phyloP scores from a whole-genome alignment of 2,113 vertebrate species.

The Gnathonemus longibarbis region DNA sequence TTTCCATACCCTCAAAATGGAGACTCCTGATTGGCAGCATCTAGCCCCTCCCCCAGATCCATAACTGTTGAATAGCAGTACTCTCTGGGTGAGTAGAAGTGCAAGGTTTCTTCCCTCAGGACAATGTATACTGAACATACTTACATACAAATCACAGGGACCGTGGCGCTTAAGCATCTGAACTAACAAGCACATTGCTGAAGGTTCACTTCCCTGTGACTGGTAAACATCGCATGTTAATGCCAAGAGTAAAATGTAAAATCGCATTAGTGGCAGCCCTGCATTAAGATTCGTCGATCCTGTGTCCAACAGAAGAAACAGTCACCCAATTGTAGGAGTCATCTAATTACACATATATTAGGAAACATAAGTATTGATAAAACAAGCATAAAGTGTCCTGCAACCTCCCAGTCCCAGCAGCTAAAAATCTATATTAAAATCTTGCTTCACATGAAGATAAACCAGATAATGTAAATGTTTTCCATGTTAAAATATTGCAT shows the following conservation, averaged over 20 bases:
- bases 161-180: not conserved
- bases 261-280: not conserved
- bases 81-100: not conserved
- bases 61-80: not conserved
- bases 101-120: not conserved
- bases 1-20: not conserved
- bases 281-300: not conserved
- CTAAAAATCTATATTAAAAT: not conserved
- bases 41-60: not conserved
- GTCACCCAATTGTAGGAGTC: not conserved
- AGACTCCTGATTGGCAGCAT: not conserved
- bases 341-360: not conserved
- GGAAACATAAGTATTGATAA: not conserved
- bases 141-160: not conserved
- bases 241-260: not conserved
- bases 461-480: not conserved
- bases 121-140: not conserved
- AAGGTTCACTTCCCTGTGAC: not conserved
- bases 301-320: not conserved
- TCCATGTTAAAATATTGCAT: not conserved
- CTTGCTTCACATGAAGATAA: not conserved
- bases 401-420: not conserved
- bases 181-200: not conserved
- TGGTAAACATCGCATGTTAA: not conserved
- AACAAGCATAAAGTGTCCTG: not conserved